phyloP scores from a whole-genome alignment of 2,888 invertebrate genomes.

The Crioceris asparagi region DNA sequence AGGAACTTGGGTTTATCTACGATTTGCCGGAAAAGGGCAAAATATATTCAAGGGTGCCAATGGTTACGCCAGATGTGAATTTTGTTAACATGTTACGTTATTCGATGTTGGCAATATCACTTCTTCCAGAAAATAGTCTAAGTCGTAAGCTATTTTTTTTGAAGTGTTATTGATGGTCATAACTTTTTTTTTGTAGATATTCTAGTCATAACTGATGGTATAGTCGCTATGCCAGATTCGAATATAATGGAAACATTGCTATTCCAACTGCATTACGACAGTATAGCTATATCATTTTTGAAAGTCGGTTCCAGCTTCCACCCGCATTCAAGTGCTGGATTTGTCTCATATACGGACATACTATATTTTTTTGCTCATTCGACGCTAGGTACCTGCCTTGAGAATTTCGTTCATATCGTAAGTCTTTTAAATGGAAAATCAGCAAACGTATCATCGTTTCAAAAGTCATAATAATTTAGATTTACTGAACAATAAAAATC shows the following conservation, averaged over 20 bases:
- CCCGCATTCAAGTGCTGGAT: constrained; percentile 55
- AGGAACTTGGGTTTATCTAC: constrained; percentile 44
- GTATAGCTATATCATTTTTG: constrained; percentile 64
- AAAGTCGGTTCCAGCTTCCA: constrained; percentile 57
- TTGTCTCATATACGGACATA: constrained; percentile 62
- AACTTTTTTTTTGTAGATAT: constrained; percentile 44
- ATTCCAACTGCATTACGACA: constrained; percentile 60
- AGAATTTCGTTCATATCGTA: constrained; percentile 43
- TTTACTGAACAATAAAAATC: no score
- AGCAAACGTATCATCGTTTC: no score
- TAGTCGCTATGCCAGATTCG: constrained; percentile 60
- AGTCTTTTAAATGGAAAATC: no score
- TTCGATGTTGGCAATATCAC: constrained; percentile 61
- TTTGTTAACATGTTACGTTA: constrained; percentile 68
- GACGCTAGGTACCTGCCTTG: constrained; percentile 61
- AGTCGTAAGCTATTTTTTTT: constrained; percentile 63
- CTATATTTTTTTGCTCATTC: constrained; percentile 65
- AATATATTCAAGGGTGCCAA: constrained; percentile 40
- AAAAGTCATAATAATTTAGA: no score
- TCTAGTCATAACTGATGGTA: constrained; percentile 64
- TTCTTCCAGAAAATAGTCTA: constrained; percentile 64
- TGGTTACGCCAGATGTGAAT: constrained; percentile 56
- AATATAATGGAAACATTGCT: constrained; percentile 60
- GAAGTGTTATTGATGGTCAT: no score
- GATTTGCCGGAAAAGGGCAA: constrained; percentile 38